Evolutionary conservation across 2,888 invertebrate genomes (phyloP).

Genomic region (Drosophila parthenogenetica): DNA sequence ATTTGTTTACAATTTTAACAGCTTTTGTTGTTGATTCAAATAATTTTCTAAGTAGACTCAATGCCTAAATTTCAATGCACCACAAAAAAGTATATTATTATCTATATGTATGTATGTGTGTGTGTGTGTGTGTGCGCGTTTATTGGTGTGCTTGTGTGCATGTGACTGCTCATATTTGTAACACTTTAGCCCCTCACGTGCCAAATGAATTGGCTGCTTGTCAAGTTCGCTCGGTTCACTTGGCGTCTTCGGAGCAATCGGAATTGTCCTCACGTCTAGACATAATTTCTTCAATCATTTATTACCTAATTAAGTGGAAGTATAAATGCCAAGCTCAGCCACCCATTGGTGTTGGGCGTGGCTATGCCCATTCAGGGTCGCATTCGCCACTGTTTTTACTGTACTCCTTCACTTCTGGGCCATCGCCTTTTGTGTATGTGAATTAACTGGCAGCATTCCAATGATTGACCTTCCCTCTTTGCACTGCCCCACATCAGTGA

Average conservation of each 20-base stretch:
- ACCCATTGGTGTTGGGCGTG: constrained; percentile 55
- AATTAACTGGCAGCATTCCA: constrained; percentile 79
- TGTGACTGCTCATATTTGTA: constrained; percentile 56
- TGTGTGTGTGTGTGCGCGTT: constrained; percentile 10
- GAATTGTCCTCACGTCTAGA: constrained; percentile 85
- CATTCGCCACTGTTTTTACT: constrained; percentile 32
- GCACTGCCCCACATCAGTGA: constrained; percentile 8
- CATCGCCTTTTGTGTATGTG: constrained; percentile 67
- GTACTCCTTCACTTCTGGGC: constrained; percentile 33
- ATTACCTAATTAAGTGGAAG: constrained; percentile 85
- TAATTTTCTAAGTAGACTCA: constrained; percentile 63
- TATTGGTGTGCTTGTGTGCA: constrained; percentile 1
- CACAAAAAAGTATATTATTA: constrained; percentile 10
- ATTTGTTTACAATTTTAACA: constrained; percentile 66
- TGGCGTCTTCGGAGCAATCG: constrained; percentile 58
- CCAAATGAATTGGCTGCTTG: constrained; percentile 73
- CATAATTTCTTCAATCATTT: constrained; percentile 85
- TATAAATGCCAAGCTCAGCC: constrained; percentile 78
- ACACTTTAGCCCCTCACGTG: constrained; percentile 74
- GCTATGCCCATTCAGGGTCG: constrained; percentile 45
- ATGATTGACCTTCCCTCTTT: constrained; percentile 73
- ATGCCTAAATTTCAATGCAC: constrained; percentile 23
- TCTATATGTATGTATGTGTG: background rate
- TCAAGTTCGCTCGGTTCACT: constrained; percentile 37
- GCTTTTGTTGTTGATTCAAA: constrained; percentile 65